Conservation (phyloP, 2,113 vertebrate species). For the Polypterus bichir region DNA sequence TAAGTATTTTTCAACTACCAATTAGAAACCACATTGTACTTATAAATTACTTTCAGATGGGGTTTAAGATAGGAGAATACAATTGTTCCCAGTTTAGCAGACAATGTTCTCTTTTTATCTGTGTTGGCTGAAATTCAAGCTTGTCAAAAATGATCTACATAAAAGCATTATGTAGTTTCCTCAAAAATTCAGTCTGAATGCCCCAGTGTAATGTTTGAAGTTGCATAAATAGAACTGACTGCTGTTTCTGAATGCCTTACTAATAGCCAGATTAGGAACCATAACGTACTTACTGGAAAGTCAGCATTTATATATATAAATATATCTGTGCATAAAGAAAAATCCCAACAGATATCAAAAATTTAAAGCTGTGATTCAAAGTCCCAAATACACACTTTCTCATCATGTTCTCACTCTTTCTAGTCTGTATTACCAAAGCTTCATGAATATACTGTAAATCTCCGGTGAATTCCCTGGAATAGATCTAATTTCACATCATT, state of each 20-base stretch:
- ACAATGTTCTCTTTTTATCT: constrained; percentile 76
- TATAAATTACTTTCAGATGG: constrained; percentile 91
- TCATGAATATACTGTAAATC: not conserved
- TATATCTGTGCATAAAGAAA: constrained; percentile 22
- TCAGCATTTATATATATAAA: too few relatives aligned
- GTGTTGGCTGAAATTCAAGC: constrained; percentile 60
- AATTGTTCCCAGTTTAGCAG: constrained; percentile 87
- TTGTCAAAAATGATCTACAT: constrained; percentile 65
- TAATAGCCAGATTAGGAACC: constrained; percentile 45
- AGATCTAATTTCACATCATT: constrained; percentile 28
- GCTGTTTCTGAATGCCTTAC: constrained; percentile 29
- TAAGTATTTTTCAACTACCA: constrained; percentile 67
- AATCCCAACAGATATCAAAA: constrained; percentile 27
- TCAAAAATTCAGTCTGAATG: constrained; percentile 35
- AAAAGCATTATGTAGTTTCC: constrained; percentile 52
- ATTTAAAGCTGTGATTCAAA: constrained; percentile 20
- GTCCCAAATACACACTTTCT: too few relatives aligned
- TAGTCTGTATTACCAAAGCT: too few relatives aligned
- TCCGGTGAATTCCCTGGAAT: constrained; percentile 23
- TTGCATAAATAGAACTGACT: constrained; percentile 30
- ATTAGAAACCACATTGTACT: constrained; percentile 80
- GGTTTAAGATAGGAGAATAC: constrained; percentile 60
- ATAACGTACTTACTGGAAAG: constrained; percentile 12
- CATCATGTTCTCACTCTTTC: too few relatives aligned
- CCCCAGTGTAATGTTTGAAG: constrained; percentile 29